These are phyloP conservation scores for Gonatopus flavifemur DNA, from an alignment of 1,140 invertebrate genomes.

Conservation along the genomic window DNA sequence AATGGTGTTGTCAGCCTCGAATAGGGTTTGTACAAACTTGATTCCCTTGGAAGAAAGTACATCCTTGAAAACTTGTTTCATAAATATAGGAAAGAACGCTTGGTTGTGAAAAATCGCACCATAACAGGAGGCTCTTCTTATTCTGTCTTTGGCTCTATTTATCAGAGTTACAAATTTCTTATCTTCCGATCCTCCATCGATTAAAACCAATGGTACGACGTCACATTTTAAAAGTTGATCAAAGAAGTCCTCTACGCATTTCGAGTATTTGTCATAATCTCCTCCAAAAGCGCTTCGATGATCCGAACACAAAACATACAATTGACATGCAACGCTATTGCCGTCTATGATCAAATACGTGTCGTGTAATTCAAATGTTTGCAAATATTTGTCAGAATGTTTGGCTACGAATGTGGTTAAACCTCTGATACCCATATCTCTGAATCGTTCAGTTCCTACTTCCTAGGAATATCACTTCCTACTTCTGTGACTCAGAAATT, in stretches of 20 bases:
- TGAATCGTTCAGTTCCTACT: too few relatives aligned
- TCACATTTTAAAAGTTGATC: conserved; percentile 70
- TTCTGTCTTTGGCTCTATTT: conserved; percentile 60
- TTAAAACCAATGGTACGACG: conserved; percentile 74
- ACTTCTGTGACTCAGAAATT: too few relatives aligned
- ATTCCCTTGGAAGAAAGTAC: conserved; percentile 67
- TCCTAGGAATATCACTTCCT: too few relatives aligned
- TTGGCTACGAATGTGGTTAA: conserved; percentile 76
- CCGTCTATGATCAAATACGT: conserved; percentile 80
- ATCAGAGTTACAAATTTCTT: conserved; percentile 75
- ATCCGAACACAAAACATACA: conserved; percentile 68
- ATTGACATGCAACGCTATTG: conserved; percentile 72
- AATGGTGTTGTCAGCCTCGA: conserved; percentile 86
- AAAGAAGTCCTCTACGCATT: conserved; percentile 70
- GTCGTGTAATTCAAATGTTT: conserved; percentile 68
- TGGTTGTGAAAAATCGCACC: conserved; percentile 52
- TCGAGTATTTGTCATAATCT: conserved; percentile 79
- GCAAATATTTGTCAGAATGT: conserved; percentile 67
- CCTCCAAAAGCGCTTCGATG: conserved; percentile 78
- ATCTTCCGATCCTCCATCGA: conserved; percentile 80
- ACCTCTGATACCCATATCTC: conserved; percentile 79
- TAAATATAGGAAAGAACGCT: conserved; percentile 71
- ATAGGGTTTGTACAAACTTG: conserved; percentile 70
- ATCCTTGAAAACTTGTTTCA: conserved; percentile 72
- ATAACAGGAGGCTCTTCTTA: conserved; percentile 33